A percentile compares a stretch with the other conserved stretches of the same genome.
These are phyloP conservation scores for Phrynocephalus forsythii DNA, from an alignment of 2,797 vertebrate species.

Conservation along the genomic window DNA sequence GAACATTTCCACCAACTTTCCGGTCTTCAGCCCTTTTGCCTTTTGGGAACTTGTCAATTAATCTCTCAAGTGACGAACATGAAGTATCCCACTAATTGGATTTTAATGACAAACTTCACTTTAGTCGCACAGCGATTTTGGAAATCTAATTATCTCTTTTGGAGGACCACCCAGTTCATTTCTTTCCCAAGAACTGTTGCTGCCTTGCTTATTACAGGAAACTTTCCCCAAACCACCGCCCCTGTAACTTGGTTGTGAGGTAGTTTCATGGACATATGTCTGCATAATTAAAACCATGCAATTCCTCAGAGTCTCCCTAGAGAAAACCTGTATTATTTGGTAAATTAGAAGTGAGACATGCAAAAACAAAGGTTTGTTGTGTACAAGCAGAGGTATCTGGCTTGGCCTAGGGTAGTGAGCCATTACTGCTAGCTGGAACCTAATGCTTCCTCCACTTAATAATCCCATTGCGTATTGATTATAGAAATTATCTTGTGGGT, in stretches of 20 bases:
- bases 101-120: conserved; percentile 75
- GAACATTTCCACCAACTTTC: conserved; percentile 67
- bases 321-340: conserved; percentile 49
- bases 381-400: conserved; percentile 10
- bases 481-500: no score
- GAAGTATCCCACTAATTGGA: conserved; percentile 73
- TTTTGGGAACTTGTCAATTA: conserved; percentile 67
- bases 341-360: conserved; percentile 57
- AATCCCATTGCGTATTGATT: no score
- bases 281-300: conserved; percentile 62
- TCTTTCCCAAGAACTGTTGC: conserved; percentile 53
- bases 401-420: no score
- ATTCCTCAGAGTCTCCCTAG: conserved; percentile 47
- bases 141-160: conserved; percentile 71
- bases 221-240: conserved; percentile 10
- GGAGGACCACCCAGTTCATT: conserved; percentile 53
- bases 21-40: conserved; percentile 69
- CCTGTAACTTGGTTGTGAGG: conserved; percentile 50
- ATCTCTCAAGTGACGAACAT: conserved; percentile 59
- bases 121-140: conserved; percentile 66
- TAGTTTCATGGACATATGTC: conserved; percentile 53
- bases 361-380: conserved; percentile 29
- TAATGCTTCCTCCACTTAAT: no score
- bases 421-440: no score
- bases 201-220: conserved; percentile 25